Percentiles rank a stretch among this genome's conserved stretches.
phyloP scores from a whole-genome alignment of 37 sponge, comb jelly and placozoan genomes.

The Chondrosia reniformis region DNA sequence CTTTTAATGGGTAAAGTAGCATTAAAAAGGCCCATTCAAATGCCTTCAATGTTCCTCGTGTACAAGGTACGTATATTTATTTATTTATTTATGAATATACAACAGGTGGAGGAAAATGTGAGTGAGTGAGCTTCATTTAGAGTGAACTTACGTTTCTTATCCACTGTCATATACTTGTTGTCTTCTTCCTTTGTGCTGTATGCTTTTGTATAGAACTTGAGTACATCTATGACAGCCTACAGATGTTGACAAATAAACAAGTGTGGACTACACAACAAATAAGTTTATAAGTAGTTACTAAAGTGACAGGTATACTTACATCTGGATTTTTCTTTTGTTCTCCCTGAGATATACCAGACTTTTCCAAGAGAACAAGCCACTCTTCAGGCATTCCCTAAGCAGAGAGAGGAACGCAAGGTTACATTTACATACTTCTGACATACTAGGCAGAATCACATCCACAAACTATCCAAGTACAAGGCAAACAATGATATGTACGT shows the following conservation, averaged over 20 bases:
- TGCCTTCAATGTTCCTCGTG: too few relatives aligned
- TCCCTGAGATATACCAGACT: slow-evolving; percentile 74
- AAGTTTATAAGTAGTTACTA: not conserved
- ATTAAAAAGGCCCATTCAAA: too few relatives aligned
- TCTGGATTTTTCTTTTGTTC: slow-evolving; percentile 72
- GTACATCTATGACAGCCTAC: slow-evolving; percentile 86
- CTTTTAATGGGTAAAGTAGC: too few relatives aligned
- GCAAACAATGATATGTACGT: too few relatives aligned
- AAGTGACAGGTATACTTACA: not conserved
- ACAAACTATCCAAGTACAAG: too few relatives aligned
- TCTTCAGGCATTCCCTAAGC: slow-evolving; percentile 87
- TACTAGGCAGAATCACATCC: too few relatives aligned
- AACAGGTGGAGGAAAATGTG: too few relatives aligned
- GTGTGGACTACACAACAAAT: not conserved
- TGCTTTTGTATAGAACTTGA: slow-evolving; percentile 79
- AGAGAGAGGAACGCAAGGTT: not conserved
- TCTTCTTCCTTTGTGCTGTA: slow-evolving; percentile 67
- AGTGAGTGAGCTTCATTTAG: too few relatives aligned
- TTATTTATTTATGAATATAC: too few relatives aligned
- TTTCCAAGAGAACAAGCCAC: slow-evolving; percentile 82
- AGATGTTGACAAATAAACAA: not conserved
- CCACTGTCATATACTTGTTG: slow-evolving; percentile 82
- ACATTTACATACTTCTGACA: not conserved
- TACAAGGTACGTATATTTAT: too few relatives aligned
- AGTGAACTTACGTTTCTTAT: too few relatives aligned